Evolutionary conservation across 1,140 invertebrate species (phyloP).

Genomic region (Aphidius gifuensis): DNA sequence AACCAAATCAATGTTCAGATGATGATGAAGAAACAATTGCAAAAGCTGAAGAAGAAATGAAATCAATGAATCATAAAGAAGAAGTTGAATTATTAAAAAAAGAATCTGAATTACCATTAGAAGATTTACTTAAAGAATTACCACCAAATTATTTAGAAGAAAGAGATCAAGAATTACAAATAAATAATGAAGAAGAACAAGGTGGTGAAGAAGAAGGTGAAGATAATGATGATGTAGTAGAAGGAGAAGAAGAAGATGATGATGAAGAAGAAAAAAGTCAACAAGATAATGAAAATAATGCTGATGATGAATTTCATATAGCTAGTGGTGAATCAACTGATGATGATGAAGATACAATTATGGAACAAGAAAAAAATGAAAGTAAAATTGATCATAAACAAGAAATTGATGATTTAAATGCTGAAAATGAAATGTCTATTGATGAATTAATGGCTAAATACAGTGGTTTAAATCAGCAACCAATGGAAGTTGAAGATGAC

Average conservation of each 20-base stretch:
- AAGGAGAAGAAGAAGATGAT: slow-evolving; percentile 41
- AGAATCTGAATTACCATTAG: slow-evolving; percentile 88
- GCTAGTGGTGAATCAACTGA: slow-evolving; percentile 63
- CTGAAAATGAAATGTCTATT: slow-evolving; percentile 75
- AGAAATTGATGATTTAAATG: slow-evolving; percentile 71
- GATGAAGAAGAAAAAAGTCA: slow-evolving; percentile 31
- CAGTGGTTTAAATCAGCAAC: slow-evolving; percentile 47
- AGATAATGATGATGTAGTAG: slow-evolving; percentile 33
- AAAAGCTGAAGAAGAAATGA: slow-evolving; percentile 79
- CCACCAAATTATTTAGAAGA: slow-evolving; percentile 75
- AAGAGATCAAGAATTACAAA: slow-evolving; percentile 59
- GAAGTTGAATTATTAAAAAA: slow-evolving; percentile 85
- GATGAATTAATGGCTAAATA: slow-evolving; percentile 78
- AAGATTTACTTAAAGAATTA: slow-evolving; percentile 76
- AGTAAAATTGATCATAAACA: slow-evolving; percentile 68
- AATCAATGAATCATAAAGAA: slow-evolving; percentile 63
- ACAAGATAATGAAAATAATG: slow-evolving; percentile 32
- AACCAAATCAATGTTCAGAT: slow-evolving; percentile 71
- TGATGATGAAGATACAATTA: slow-evolving; percentile 87
- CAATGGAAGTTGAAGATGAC: slow-evolving; percentile 45
- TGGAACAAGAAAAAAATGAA: slow-evolving; percentile 78
- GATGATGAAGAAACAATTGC: slow-evolving; percentile 97
- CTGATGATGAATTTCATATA: slow-evolving; percentile 63
- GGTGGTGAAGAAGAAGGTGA: slow-evolving; percentile 29
- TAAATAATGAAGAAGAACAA: slow-evolving; percentile 30